Percentiles rank a stretch among this genome's conserved stretches.
Conservation (phyloP, 2,888 invertebrate species). For the Drosophila picticornis region DNA sequence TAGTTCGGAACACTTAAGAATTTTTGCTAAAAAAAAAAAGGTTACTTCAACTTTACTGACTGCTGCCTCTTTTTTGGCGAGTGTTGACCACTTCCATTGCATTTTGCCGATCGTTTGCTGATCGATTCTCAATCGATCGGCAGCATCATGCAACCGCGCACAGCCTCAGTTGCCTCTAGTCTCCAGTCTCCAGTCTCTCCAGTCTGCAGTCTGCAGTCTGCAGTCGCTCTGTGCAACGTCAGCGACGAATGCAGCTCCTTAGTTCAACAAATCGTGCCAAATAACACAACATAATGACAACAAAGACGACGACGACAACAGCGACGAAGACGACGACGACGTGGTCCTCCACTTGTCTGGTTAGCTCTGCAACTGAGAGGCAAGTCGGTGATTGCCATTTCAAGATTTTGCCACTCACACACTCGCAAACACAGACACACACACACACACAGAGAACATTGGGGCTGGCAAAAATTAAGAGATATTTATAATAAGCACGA, state of each 20-base stretch:
- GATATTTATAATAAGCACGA: slow-evolving; percentile 85
- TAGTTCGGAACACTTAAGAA: background rate
- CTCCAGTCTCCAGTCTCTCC: slow-evolving; percentile 3
- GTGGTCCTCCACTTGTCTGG: slow-evolving; percentile 72
- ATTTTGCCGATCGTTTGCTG: slow-evolving; percentile 65
- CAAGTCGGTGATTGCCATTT: slow-evolving; percentile 80
- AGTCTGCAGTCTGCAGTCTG: slow-evolving; percentile 7
- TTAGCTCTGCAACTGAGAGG: slow-evolving; percentile 26
- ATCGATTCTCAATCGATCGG: slow-evolving; percentile 82
- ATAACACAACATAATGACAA: slow-evolving; percentile 82
- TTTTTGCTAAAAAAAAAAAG: too few species aligned
- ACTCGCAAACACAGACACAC: slow-evolving; percentile 28
- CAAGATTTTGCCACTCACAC: slow-evolving; percentile 73
- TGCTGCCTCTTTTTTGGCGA: slow-evolving; percentile 20
- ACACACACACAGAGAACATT: slow-evolving; percentile 25
- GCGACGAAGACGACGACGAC: slow-evolving; percentile 41
- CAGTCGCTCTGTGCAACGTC: slow-evolving; percentile 10
- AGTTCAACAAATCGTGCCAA: slow-evolving; percentile 83
- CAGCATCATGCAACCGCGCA: slow-evolving; percentile 83
- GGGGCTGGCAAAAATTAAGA: slow-evolving; percentile 82
- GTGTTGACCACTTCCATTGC: slow-evolving; percentile 32
- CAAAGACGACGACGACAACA: slow-evolving; percentile 77
- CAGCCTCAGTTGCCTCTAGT: slow-evolving; percentile 39
- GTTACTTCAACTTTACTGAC: background rate
- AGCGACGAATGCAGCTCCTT: slow-evolving; percentile 54